Evolutionary conservation across 2,113 vertebrate genomes (phyloP).

Genomic region (Tragelaphus imberbis): DNA sequence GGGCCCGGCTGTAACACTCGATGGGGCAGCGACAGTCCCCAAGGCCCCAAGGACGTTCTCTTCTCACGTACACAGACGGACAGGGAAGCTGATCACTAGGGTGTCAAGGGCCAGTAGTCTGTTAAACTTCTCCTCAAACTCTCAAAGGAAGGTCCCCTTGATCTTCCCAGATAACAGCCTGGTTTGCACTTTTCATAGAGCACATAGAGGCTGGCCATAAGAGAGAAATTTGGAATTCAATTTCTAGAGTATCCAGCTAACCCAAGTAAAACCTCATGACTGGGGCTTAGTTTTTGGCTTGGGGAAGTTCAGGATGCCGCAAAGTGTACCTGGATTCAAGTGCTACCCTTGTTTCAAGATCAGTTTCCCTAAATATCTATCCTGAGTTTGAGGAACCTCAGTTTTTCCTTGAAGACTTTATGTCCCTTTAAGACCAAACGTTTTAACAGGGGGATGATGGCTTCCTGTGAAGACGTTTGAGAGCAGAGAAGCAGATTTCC

Average conservation of each 20-base stretch:
- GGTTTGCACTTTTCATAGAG: not conserved
- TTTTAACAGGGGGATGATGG: not conserved
- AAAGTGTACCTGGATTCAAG: not conserved
- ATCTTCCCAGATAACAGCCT: not conserved
- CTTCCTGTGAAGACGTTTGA: not conserved
- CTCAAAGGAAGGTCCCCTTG: not conserved
- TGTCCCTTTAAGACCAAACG: not conserved
- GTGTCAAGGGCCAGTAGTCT: not conserved
- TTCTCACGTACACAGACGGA: rapidly evolving
- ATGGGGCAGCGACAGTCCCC: not conserved
- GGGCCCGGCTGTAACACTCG: rapidly evolving
- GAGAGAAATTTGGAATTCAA: not conserved
- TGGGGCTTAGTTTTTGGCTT: not conserved
- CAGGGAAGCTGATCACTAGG: not conserved
- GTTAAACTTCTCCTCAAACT: not conserved
- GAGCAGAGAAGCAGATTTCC: not conserved
- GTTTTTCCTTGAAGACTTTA: not conserved
- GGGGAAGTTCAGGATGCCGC: not conserved
- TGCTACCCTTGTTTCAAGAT: not conserved
- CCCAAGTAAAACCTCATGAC: not conserved
- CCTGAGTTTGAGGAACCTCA: not conserved
- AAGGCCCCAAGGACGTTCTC: not conserved
- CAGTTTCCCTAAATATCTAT: not conserved
- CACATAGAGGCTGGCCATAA: not conserved
- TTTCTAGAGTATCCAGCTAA: not conserved